Evolutionary conservation across 1,140 invertebrate genomes (phyloP), one percentile per base, ranked within the genome.

Genomic region (Drosophila carrolli): DNA sequence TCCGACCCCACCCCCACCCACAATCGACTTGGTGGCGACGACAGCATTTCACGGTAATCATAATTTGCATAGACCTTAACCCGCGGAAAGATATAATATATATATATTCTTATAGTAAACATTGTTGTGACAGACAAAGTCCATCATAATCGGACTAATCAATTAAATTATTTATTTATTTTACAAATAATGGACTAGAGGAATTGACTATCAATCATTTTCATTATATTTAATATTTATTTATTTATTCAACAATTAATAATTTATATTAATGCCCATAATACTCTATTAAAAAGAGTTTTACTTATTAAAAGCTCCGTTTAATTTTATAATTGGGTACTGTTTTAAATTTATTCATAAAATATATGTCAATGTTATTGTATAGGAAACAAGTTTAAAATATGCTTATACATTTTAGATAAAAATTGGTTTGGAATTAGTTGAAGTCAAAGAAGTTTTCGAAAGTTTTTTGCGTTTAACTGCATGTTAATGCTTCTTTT

Each of bases 61-160:
- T 41, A 48, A 58, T 71, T 71, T 57, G 65, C 67, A 71, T 71
- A 29, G 37, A 9, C 44, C 6, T 71, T 71, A 71, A 71, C 67
- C 65, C 51, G 5, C 14, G 41, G 65, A 1, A 66, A 35, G 29
- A 51, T 7, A 40, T 32, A 14, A 5, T 6, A 9, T 13, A 23
- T 13, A 23, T 10, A 27, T 2, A 6, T 53, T 47, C 46, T 5
- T 13, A 27, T 1, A 1, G 27, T 5, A 4, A n/a, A 47, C n/a
- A 27, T 23, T 13, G 46, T 27, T 46, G 44, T 11, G 44, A 46
- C 46, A 47, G 46, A 10, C 19, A 38, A 27, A 48, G 13, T 29
- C 13, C 1, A 48, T 29, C 5, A n/a, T n/a, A 23, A 46, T 46
- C 19, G 4, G 19, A 23, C 23, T 40, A 51, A 35, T 53, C 27